phyloP scores from a whole-genome alignment of 2,888 invertebrate genomes.

The Andrena minutula region DNA sequence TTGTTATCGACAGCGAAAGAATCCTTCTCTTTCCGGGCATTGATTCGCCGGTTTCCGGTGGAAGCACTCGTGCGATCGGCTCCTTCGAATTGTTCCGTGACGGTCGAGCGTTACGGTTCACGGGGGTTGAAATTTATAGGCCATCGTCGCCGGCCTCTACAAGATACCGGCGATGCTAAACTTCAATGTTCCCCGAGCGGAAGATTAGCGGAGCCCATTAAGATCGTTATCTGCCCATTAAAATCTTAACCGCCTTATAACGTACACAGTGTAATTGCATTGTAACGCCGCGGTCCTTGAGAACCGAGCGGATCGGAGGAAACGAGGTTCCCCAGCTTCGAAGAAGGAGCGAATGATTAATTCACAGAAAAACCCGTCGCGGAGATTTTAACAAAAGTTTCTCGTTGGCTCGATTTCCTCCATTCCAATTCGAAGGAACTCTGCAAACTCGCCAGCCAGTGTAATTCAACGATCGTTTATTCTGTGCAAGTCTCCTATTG shows the following conservation, averaged over 20 bases:
- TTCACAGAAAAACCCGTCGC: too few species aligned
- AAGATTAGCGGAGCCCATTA: conserved; percentile 51
- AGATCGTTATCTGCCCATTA: conserved; percentile 50
- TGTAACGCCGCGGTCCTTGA: neutral
- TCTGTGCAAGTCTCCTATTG: too few species aligned
- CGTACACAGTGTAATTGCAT: conserved; percentile 1
- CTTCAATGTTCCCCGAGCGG: conserved; percentile 29
- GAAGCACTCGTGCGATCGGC: conserved; percentile 18
- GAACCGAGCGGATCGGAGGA: neutral
- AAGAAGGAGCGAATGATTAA: too few species aligned
- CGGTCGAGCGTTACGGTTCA: conserved; percentile 41
- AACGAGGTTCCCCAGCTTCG: neutral
- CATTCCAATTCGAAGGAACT: too few species aligned
- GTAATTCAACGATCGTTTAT: too few species aligned
- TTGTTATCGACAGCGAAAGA: neutral
- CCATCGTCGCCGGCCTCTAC: conserved; percentile 24
- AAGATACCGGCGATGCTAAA: conserved; percentile 23
- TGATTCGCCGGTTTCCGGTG: conserved; percentile 21
- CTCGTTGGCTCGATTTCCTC: too few species aligned
- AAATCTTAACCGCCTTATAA: conserved; percentile 45
- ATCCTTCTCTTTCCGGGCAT: neutral
- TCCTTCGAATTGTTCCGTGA: conserved; percentile 29
- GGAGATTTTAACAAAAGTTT: too few species aligned
- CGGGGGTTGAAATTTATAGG: conserved; percentile 51
- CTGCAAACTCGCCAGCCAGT: too few species aligned